Percentiles rank a stretch among this genome's conserved stretches.
phyloP scores from a whole-genome alignment of 2,113 vertebrate species.

The Antennarius striatus region DNA sequence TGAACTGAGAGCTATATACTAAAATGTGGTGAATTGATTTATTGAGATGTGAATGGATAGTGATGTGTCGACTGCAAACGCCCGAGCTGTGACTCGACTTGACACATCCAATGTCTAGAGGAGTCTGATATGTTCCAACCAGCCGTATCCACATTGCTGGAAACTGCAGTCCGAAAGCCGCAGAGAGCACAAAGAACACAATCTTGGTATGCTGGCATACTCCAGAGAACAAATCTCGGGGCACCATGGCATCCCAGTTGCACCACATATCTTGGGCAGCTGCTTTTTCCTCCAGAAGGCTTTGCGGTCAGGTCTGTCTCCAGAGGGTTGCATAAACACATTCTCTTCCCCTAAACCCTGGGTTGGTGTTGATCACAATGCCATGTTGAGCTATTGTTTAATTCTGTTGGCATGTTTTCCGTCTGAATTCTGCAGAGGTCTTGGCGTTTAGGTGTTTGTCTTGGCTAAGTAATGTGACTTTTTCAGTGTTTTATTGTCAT shows the following conservation, averaged over 20 bases:
- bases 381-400: constrained; percentile 72
- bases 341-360: constrained; percentile 39
- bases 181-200: constrained; percentile 58
- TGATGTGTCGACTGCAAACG: constrained; percentile 28
- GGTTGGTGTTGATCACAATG: constrained; percentile 66
- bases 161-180: constrained; percentile 49
- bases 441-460: constrained; percentile 71
- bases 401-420: constrained; percentile 71
- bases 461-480: constrained; percentile 65
- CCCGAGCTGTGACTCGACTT: constrained; percentile 30
- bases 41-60: constrained; percentile 45
- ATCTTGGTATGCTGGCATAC: constrained; percentile 33
- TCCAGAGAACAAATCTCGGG: constrained; percentile 52
- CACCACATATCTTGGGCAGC: constrained; percentile 66
- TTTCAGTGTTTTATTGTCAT: constrained; percentile 80
- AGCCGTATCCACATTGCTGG: constrained; percentile 52
- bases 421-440: constrained; percentile 50
- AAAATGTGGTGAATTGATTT: constrained; percentile 57
- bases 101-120: constrained; percentile 34
- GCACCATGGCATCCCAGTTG: constrained; percentile 63
- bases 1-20: constrained; percentile 19
- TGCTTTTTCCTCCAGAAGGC: constrained; percentile 57
- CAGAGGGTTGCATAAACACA: constrained; percentile 64
- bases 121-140: constrained; percentile 51
- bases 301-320: constrained; percentile 65